Evolutionary conservation across 2,888 invertebrate genomes (phyloP), one percentile per base, ranked within the genome.

Genomic region (Drosophila macrothrix): DNA sequence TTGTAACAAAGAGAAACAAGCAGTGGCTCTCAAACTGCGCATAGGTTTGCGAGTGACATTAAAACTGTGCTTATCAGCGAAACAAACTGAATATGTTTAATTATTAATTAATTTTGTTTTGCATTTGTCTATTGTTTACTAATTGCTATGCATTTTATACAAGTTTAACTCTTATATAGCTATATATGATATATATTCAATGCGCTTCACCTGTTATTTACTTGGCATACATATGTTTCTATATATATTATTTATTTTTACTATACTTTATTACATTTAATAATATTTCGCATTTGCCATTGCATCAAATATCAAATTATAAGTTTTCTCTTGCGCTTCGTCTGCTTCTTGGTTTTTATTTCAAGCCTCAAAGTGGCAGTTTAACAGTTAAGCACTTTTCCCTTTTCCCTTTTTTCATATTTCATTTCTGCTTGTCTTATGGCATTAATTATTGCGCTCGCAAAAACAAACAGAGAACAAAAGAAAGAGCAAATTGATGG

Each of bases 391-490:
- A 60, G 56, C 41, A 50, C 41, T 37, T 46, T 39, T 49, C 14
- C 19, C 12, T 28, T 28, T 73, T 35, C 35, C 14, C 2, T 35
- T 35, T 35, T 35, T 35, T 67, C 70, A 73, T 73, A n/a, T 60
- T 72, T 67, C 63, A 68, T 66, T 50, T 49, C 41, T 35, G 65
- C 59, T 41, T 41, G 35, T 65, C 53, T 46, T 69, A 22, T 29
- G 52, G 59, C 76, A 80, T 78, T 87, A 87, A 89, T 84, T 84
- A 84, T 82, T 70, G 63, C 85, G 58, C 81, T 66, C 56, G 29
- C 9, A 29, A 60, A 33, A 52, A 25, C 54, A 64, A 59, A 49
- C 61, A 31, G 71, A 62, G 61, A 54, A 41, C 14, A 39, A 39
- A 68, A 58, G 35, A 59, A 54, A 50, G 46, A 52, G 28, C 25